A percentile compares a stretch with the other conserved stretches of the same genome.
Evolutionary conservation across 2,113 vertebrate genomes (phyloP).

Genomic region (Mellivora capensis): DNA sequence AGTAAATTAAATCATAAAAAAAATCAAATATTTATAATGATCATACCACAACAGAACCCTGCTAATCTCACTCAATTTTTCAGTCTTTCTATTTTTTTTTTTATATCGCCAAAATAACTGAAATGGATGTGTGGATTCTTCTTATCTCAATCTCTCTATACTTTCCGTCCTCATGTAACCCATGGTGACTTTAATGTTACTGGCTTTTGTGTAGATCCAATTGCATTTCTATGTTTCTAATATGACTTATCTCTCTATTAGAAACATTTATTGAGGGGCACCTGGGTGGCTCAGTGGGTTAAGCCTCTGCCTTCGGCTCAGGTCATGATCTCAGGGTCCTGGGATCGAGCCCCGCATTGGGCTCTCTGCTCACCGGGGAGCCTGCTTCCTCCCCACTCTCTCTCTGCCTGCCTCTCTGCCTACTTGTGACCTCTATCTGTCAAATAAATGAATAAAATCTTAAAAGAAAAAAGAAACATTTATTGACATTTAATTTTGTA

Average conservation of each 20-base stretch:
- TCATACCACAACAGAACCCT: neutral
- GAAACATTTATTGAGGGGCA: neutral
- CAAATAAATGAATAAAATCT: too few relatives aligned
- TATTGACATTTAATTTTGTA: neutral
- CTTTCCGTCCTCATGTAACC: neutral
- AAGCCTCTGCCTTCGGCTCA: too few relatives aligned
- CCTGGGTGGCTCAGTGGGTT: too few relatives aligned
- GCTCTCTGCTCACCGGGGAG: too few relatives aligned
- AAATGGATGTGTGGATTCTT: neutral
- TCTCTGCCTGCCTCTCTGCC: too few relatives aligned
- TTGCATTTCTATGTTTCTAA: neutral
- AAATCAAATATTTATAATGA: neutral
- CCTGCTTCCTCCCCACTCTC: too few relatives aligned
- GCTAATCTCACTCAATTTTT: neutral
- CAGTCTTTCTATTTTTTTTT: neutral
- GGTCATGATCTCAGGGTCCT: too few relatives aligned
- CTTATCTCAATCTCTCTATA: neutral
- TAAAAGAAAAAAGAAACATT: too few relatives aligned
- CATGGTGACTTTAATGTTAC: neutral
- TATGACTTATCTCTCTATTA: neutral
- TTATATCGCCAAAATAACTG: neutral
- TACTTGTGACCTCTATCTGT: too few relatives aligned
- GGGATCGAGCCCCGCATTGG: too few relatives aligned
- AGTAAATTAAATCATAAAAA: too few relatives aligned
- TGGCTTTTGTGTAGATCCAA: neutral